Evolutionary conservation across 2,113 vertebrate genomes (phyloP), one percentile per base, ranked within the genome.

Genomic region (Zapornia atra): DNA sequence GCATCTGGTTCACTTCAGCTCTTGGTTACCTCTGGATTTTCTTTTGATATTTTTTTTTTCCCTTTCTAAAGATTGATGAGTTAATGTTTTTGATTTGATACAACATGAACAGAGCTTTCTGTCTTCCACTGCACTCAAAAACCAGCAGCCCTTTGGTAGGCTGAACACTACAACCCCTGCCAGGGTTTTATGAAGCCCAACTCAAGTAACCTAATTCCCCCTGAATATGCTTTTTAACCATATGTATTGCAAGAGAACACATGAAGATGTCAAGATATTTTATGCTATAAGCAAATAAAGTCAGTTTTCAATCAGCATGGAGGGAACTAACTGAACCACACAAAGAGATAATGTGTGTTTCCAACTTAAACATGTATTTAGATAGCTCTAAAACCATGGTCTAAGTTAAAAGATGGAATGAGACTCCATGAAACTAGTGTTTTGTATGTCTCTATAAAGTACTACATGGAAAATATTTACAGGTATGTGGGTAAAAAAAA

Each of bases 1-100:
- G 68, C 94, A 91, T 92, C 93, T 93, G 88, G 15, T 96, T 88
- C 22, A 25, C 75, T 95, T 93, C 95, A 93, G 85, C 56, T 90
- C 90, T 94, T 73, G 88, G 85, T 63, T 88, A 86, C 85, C 88
- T 93, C 88, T 88, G n/a, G 68, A 38, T 88, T 70, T 79, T 75
- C 85, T 95, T 46, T 94, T 61, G 56, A 34, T 79, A 11, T 6
- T 31, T 57, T 14, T 4, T 34, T 38, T 48, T 50, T 59, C 36
- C 42, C 29, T 24, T 70, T 33, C 36, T 40, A 31, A 1, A 8
- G 71, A 78, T 60, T 46, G 72, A 81, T 64, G 82, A 81, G 56
- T 70, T 90, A 48, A 73, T 90, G 63, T 24, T 78, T 88, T 82
- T 90, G 68, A 90, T 81, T 94, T 86, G 79, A 54, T 83, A 46